Conservation (phyloP, 2,888 invertebrate genomes). For the Oscheius onirici region DNA sequence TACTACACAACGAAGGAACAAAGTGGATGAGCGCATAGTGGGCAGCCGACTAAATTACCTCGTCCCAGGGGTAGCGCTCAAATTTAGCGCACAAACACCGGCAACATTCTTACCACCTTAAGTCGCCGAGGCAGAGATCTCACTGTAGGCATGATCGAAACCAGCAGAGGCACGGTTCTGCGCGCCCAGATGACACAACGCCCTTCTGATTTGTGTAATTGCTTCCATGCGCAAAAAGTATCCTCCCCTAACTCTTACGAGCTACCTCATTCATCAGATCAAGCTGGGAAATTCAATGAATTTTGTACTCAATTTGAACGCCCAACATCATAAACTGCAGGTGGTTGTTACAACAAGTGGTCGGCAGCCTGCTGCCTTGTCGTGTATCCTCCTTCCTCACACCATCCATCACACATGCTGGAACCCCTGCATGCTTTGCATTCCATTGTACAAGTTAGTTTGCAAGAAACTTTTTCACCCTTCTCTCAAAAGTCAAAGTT, state of each 20-base stretch:
- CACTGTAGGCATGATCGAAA: neutral
- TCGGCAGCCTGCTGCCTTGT: conserved; percentile 7
- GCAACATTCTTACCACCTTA: conserved; percentile 14
- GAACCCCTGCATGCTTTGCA: conserved; percentile 21
- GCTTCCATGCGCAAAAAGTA: neutral
- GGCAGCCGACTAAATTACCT: conserved; percentile 33
- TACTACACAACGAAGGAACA: conserved; percentile 29
- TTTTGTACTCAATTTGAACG: conserved; percentile 10
- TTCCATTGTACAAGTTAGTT: conserved; percentile 1
- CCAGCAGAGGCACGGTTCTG: neutral
- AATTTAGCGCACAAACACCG: conserved; percentile 31
- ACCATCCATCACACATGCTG: conserved; percentile 26
- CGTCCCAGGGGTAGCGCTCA: conserved; percentile 29
- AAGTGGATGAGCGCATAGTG: conserved; percentile 33
- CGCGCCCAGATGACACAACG: neutral
- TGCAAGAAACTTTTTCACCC: neutral
- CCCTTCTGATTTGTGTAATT: conserved; percentile 6
- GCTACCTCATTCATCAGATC: neutral
- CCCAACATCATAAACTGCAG: conserved; percentile 31
- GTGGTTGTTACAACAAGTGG: conserved; percentile 28
- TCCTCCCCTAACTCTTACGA: neutral
- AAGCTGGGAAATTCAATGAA: neutral
- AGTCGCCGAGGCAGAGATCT: neutral
- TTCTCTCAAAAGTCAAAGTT: neutral
- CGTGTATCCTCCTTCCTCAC: conserved; percentile 12